Percentiles rank a stretch among this genome's conserved stretches.
These are phyloP conservation scores for Thereva unica DNA, from an alignment of 2,888 invertebrate genomes.

Conservation along the genomic window DNA sequence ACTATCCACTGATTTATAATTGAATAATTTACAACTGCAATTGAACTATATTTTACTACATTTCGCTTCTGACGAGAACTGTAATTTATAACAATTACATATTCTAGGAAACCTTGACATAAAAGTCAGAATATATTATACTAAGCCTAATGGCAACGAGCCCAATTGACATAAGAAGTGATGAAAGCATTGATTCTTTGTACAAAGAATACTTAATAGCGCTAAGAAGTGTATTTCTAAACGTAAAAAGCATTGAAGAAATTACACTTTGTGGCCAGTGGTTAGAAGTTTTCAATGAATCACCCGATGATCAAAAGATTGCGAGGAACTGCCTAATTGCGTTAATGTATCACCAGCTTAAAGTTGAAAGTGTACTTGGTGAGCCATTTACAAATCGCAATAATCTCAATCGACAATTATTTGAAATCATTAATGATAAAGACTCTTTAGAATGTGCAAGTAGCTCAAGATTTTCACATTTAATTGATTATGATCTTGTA, in stretches of 20 bases:
- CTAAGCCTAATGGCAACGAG: too few relatives aligned
- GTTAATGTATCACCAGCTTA: constrained; percentile 50
- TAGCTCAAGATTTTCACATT: too few relatives aligned
- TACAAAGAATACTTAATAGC: constrained; percentile 47
- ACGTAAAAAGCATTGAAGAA: constrained; percentile 44
- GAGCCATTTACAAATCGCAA: constrained; percentile 34
- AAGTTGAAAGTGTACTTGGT: constrained; percentile 22
- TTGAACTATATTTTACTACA: too few relatives aligned
- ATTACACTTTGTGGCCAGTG: constrained; percentile 47
- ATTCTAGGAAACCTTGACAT: too few relatives aligned
- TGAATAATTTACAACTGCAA: too few relatives aligned
- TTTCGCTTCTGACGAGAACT: too few relatives aligned
- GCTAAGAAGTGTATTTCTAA: constrained; percentile 44
- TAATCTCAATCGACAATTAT: constrained; percentile 19
- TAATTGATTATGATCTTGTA: too few relatives aligned
- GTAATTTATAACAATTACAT: too few relatives aligned
- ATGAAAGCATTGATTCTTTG: constrained; percentile 43
- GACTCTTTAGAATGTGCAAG: too few relatives aligned
- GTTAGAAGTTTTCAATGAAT: constrained; percentile 50
- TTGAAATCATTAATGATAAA: constrained; percentile 16
- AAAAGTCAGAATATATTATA: too few relatives aligned
- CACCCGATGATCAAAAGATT: constrained; percentile 47
- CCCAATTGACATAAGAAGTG: neutral
- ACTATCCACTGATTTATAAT: too few relatives aligned
- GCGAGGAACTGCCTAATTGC: constrained; percentile 51